Percentiles rank a stretch among this genome's conserved stretches.
These are phyloP conservation scores for Cyprinodon tularosa DNA, from an alignment of 2,113 vertebrate genomes.

Conservation along the genomic window DNA sequence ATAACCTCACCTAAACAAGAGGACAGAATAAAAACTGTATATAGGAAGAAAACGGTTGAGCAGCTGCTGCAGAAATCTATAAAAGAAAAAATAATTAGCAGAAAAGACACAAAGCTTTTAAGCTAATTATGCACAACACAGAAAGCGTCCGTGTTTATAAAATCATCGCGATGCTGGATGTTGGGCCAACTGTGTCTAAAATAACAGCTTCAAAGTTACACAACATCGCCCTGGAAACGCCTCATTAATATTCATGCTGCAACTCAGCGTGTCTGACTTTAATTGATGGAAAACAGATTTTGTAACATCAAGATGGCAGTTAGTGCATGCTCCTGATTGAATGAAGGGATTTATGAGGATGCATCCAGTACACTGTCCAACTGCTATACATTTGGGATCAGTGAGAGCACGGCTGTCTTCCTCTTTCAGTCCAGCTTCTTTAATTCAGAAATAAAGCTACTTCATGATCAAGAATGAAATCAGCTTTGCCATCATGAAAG, in stretches of 20 bases:
- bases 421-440: constrained; percentile 12
- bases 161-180: constrained; percentile 16
- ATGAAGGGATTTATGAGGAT: neutral
- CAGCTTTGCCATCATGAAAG: constrained; percentile 7
- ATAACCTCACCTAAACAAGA: neutral
- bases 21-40: neutral
- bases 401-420: neutral
- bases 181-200: constrained; percentile 57
- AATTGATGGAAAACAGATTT: constrained; percentile 64
- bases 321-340: neutral
- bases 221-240: constrained; percentile 62
- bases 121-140: constrained; percentile 34
- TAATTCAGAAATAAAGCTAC: neutral
- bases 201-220: constrained; percentile 60
- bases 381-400: neutral
- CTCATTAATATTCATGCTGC: constrained; percentile 60
- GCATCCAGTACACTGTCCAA: constrained; percentile 7
- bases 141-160: constrained; percentile 39
- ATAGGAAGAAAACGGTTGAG: neutral
- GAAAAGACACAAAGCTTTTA: neutral
- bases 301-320: constrained; percentile 19
- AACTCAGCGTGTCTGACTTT: constrained; percentile 41
- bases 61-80: neutral
- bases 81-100: neutral
- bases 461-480: neutral